Base-by-base conservation (phyloP, 1,140 invertebrate genomes). In the Drosophila santomea region DNA sequence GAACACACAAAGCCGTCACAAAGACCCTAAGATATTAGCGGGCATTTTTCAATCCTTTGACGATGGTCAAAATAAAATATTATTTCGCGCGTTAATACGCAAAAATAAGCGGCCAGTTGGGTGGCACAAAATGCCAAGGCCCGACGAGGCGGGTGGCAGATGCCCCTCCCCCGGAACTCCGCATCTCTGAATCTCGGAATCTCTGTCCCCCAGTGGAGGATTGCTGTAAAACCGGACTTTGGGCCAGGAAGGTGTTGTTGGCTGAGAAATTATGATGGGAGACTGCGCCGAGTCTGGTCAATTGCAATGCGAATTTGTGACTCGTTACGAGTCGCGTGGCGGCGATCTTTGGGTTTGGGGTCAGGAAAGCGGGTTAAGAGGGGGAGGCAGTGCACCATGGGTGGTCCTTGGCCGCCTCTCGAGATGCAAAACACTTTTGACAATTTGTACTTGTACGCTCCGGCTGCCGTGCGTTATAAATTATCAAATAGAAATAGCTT, bases 21-120 rank as follows among this genome's bases (percentile, higher is more conserved):
- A 89, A 89, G 85, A 88, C 76, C 80, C 74, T 89, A 89, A 89
- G 85, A 89, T 89, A 89, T 89, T 89, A 84, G 84, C 73, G 80
- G 77, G 69, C 84, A 89, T 89, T 89, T 89, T 89, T 89, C 84
- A 89, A 89, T 84, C 84, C 80, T 89, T 89, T 89, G 84, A 89
- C 62, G 80, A 89, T 89, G 84, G 61, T 89, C 84, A 89, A 89
- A 89, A 89, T 89, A 89, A 89, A 80, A 89, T 89, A 89, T 89
- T 83, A 89, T 89, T 89, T 80, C 80, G 84, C 84, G 84, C 84
- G 84, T 89, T 89, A 89, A 89, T 89, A 89, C 84, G 84, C 77
- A 84, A 89, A 89, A 80, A 79, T 83, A 88, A 89, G 79, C 68
- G 62, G 52, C 84, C 75, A 61, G 76, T 89, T 89, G 84, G 84